Evolutionary conservation across 1,140 invertebrate species (phyloP), one percentile per base, ranked within the genome.

Genomic region (Teleopsis dalmanni): DNA sequence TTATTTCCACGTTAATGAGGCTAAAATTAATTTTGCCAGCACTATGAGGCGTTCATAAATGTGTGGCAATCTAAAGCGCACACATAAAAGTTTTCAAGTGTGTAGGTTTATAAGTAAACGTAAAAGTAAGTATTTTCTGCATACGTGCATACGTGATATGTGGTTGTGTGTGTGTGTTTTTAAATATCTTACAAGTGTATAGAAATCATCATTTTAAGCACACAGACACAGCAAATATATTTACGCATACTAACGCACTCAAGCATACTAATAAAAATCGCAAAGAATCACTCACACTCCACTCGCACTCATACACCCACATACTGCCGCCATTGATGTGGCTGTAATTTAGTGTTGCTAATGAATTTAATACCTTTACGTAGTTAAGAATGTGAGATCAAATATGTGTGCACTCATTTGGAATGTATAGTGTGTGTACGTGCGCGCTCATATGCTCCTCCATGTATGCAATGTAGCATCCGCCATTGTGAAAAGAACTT

Each of bases 291-390:
- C 3, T 4, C 3, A 9, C 11, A 9, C 10, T 19, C n/a, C 6
- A 7, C 14, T 26, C 23, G 25, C 29, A 42, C 25, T 42, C 40
- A 42, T 26, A 25, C 29, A 26, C 40, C n/a, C n/a, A n/a, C n/a
- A n/a, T n/a, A n/a, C n/a, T n/a, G n/a, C n/a, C n/a, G n/a, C n/a
- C n/a, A n/a, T n/a, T n/a, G n/a, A 42, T 27, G 37, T 23, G 37
- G 11, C 27, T 41, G 38, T 41, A 41, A 26, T 41, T 26, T 41
- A 18, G 16, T 31, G 41, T 31, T 43, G 41, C 41, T 43, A 43
- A 43, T 43, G 41, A 43, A 43, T 43, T 43, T 43, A 43, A 43
- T 43, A 21, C 41, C 41, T 29, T 43, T n/a, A n/a, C n/a, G n/a
- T n/a, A n/a, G n/a, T n/a, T n/a, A n/a, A n/a, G n/a, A n/a, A n/a